These are phyloP conservation scores for Drosophila leontia DNA, from an alignment of 1,140 invertebrate species.

Conservation along the genomic window DNA sequence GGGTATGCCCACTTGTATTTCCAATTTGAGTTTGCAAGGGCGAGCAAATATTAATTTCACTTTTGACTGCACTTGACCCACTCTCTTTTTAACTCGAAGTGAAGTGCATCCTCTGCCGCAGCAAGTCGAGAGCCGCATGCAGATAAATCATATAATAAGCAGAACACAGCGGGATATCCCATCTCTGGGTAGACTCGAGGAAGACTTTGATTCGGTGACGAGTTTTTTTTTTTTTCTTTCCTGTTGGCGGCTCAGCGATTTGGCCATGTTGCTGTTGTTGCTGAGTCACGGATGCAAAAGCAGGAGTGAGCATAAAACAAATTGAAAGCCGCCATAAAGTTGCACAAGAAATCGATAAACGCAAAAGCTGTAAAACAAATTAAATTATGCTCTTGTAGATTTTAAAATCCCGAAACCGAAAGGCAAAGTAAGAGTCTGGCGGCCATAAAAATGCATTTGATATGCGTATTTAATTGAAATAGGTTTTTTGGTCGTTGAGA, in stretches of 20 bases:
- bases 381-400: constrained; percentile 62
- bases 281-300: constrained; percentile 54
- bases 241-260: constrained; percentile 14
- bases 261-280: constrained; percentile 21
- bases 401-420: constrained; percentile 45
- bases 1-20: constrained; percentile 8
- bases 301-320: constrained; percentile 40
- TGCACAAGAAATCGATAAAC: constrained; percentile 61
- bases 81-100: constrained; percentile 65
- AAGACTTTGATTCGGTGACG: constrained; percentile 47
- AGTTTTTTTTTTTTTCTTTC: constrained; percentile 17
- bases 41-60: constrained; percentile 75
- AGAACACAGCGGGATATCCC: constrained; percentile 68
- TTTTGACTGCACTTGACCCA: constrained; percentile 82
- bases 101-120: constrained; percentile 45
- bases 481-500: constrained; percentile 27
- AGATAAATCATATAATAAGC: constrained; percentile 77
- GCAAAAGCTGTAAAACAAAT: constrained; percentile 69
- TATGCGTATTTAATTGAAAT: constrained; percentile 69
- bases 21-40: constrained; percentile 37
- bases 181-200: constrained; percentile 27
- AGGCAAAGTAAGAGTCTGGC: constrained; percentile 68
- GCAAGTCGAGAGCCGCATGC: constrained; percentile 7
- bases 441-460: constrained; percentile 56
- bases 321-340: constrained; percentile 70